A percentile compares a stretch with the other conserved stretches of the same genome.
Evolutionary conservation across 2,113 vertebrate genomes (phyloP).

Genomic region (Atherinomorus stipes): DNA sequence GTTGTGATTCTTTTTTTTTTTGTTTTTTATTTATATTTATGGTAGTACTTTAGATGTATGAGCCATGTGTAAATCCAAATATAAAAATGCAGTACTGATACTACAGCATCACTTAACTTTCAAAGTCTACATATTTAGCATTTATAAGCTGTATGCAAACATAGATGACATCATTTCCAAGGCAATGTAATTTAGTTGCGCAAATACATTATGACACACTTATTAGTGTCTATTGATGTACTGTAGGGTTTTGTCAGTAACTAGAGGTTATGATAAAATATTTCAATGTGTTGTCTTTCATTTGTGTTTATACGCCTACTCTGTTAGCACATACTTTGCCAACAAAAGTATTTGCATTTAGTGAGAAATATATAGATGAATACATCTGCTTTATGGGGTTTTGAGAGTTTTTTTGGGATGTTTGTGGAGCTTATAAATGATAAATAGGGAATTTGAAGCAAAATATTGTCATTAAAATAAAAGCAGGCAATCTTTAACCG

Average conservation of each 20-base stretch:
- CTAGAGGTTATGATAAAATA: neutral
- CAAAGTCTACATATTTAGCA: neutral
- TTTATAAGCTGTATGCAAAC: constrained; percentile 8
- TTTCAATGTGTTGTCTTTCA: neutral
- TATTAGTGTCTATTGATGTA: neutral
- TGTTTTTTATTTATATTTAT: neutral
- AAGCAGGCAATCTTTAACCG: neutral
- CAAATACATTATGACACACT: neutral
- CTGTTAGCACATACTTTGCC: neutral
- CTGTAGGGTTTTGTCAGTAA: neutral
- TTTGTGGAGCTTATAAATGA: neutral
- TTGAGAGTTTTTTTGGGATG: neutral
- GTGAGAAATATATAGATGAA: neutral
- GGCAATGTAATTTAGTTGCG: neutral
- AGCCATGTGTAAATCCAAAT: neutral
- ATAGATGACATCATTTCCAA: neutral
- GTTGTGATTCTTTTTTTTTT: neutral
- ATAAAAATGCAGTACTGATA: neutral
- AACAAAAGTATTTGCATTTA: neutral
- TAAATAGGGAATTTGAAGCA: too few relatives aligned
- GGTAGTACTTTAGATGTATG: neutral
- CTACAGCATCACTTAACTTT: neutral
- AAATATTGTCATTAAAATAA: too few relatives aligned
- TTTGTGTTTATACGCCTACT: neutral
- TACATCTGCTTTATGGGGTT: neutral